Base-by-base conservation (phyloP, 2,113 vertebrate genomes). In the Collichthys lucidus region DNA sequence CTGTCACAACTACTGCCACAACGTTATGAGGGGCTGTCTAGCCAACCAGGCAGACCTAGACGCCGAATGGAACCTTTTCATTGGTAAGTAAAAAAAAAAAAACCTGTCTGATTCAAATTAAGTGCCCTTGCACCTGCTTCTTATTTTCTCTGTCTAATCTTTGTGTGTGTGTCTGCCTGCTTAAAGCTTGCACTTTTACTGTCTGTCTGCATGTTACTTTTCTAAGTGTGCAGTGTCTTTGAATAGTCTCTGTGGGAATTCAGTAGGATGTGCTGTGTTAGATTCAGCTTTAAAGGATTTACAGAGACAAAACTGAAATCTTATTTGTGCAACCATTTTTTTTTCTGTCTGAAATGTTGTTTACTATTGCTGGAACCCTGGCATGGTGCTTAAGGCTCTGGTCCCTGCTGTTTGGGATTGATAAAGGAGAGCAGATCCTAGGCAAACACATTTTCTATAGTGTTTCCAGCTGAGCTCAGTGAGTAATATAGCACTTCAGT, bases 1-100 rank as follows among this genome's bases (percentile, higher is more conserved):
- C 60, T 99, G 98, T 87, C 95, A 94, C 89, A 98, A 97, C 94
- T 99, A 99, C 94, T 99, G 98, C 86, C 96, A 98, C 88, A 99
- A 99, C 20, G 97, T 99, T 55, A 97, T 99, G 97, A 98, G 98
- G 84, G 98, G 98, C 92, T 99, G 98, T 89, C 94, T 99, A 76
- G 98, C 98, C 17, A 99, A 99, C 92, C 98, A 99, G 91, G 98
- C 98, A 0, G 98, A 99, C 94, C 95, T 99, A 15, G 98, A 99
- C 88, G 96, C 97, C 1, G 98, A 99, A 89, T 99, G 98, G 98
- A 99, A 98, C 91, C 95, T 97, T 61, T 99, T 99, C 81, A 96
- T 99, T 84, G 98, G 98, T 99, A 96, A 96, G 97, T 61, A 65
- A 77, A 46, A n/a, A 57, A 50, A 31, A 26, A 31, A 35, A 35